phyloP scores from a whole-genome alignment of 2,888 invertebrate species.

The Cephus nigrinus region DNA sequence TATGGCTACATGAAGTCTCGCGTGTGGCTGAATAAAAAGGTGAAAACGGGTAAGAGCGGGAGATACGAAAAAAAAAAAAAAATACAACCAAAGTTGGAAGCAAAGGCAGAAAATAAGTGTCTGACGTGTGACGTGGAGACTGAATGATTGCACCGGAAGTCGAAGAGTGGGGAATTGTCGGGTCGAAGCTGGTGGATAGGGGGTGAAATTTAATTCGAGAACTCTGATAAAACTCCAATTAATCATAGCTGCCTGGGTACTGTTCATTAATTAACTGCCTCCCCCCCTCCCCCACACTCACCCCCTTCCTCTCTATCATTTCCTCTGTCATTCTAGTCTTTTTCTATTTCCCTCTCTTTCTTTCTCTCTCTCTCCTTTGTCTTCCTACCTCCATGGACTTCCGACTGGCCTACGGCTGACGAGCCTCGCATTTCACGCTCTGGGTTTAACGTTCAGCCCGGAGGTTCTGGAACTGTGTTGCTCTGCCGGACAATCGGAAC shows the following conservation, averaged over 20 bases:
- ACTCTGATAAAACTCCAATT: slow-evolving; percentile 18
- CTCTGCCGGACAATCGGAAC: not conserved
- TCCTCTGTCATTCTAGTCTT: not conserved
- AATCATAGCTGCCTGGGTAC: slow-evolving; percentile 15
- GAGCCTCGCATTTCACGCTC: not conserved
- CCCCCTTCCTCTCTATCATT: not conserved
- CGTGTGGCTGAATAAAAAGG: not conserved
- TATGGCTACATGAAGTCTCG: not conserved
- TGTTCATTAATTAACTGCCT: slow-evolving; percentile 18
- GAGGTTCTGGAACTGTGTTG: not conserved
- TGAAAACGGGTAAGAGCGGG: not conserved
- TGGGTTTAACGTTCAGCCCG: not conserved
- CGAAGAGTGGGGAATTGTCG: not conserved
- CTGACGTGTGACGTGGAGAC: not conserved
- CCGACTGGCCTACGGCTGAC: not conserved
- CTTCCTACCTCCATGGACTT: not conserved
- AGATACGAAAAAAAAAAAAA: no score
- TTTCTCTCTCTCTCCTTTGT: not conserved
- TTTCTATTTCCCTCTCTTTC: not conserved
- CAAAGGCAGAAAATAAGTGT: not conserved
- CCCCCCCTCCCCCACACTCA: not conserved
- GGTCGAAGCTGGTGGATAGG: not conserved
- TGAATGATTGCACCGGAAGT: not conserved
- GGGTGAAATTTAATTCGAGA: slow-evolving; percentile 8
- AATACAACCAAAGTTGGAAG: not conserved